These are phyloP conservation scores for Drosophila pectinifera DNA, from an alignment of 1,140 invertebrate species.

Conservation along the genomic window DNA sequence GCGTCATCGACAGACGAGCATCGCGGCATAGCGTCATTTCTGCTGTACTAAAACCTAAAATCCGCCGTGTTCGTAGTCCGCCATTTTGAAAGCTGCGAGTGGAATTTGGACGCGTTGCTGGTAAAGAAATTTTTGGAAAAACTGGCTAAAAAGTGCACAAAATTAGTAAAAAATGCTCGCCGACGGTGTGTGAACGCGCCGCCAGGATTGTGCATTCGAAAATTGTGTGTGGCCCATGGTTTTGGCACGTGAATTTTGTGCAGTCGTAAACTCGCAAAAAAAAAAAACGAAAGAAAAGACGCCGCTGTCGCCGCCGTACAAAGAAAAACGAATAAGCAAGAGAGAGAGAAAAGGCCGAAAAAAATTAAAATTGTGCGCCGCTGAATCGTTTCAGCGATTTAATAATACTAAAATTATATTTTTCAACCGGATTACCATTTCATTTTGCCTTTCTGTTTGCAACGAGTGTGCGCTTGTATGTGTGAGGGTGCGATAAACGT, in stretches of 20 bases:
- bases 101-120: conserved; percentile 85
- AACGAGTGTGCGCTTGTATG: conserved; percentile 48
- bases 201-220: conserved; percentile 40
- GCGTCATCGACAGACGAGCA: conserved; percentile 15
- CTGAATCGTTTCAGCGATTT: conserved; percentile 52
- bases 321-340: conserved; percentile 60
- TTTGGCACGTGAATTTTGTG: conserved; percentile 71
- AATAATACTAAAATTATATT: conserved; percentile 48
- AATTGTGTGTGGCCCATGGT: conserved; percentile 69
- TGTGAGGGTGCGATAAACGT: conserved; percentile 70
- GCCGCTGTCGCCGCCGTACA: conserved; percentile 63
- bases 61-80: conserved; percentile 83
- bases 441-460: conserved; percentile 59
- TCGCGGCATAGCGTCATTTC: conserved; percentile 75
- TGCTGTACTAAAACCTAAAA: conserved; percentile 84
- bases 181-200: conserved; percentile 37
- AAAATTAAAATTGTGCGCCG: conserved; percentile 65
- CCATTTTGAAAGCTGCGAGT: conserved; percentile 85
- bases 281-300: conserved; percentile 30
- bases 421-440: conserved; percentile 37
- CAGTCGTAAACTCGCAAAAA: conserved; percentile 76
- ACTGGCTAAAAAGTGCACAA: conserved; percentile 65
- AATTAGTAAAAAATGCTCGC: conserved; percentile 61
- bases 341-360: conserved; percentile 45
- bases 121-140: conserved; percentile 72